Base-by-base conservation (phyloP, 2,888 invertebrate genomes). In the Unio pictorum region DNA sequence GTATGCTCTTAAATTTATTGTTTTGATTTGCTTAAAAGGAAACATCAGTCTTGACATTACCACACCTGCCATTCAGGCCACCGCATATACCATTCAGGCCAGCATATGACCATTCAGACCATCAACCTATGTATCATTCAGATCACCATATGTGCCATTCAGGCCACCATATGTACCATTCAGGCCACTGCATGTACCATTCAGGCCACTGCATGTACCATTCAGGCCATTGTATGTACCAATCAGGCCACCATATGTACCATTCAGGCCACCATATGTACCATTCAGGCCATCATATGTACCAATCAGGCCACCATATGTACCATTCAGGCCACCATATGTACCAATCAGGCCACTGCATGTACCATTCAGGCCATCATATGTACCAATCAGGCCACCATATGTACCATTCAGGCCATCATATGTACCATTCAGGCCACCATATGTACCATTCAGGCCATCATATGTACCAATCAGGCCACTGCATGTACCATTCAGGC, bases 1-100 rank as follows among this genome's bases (percentile, higher is more conserved):
- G 84, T 85, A 68, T 23, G 11, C 8, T 45, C 45, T 0, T 1
- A 45, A 45, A 11, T 45, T 1, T 1, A 15, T 11, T 30, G 34
- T 26, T 23, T 23, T 34, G 26, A 18, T 17, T 6, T 23, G 20
- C 20, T 28, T 60, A 7, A 18, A 28, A 23, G 17, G 5, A 26
- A 11, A 63, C 17, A 20, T 23, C 26, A 8, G 18, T 8, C 20
- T 63, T 18, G 61, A 11, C 5, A 23, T 61, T 66, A n/a, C 30
- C 11, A 4, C 4, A 57, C 20, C 1, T 45, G 4, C 45, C 45
- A 45, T 45, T 45, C 45, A 45, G 8, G 45, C 3, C 11, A 45
- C n/a, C 4, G 4, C 15, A 28, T 23, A 4, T 45, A 15, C 15
- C 45, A 15, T 45, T 45, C 45, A 45, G 2, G 15, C 45, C 45